Percentiles rank a stretch among this genome's conserved stretches.
Evolutionary conservation across 2,113 vertebrate species (phyloP).

Genomic region (Naja naja): DNA sequence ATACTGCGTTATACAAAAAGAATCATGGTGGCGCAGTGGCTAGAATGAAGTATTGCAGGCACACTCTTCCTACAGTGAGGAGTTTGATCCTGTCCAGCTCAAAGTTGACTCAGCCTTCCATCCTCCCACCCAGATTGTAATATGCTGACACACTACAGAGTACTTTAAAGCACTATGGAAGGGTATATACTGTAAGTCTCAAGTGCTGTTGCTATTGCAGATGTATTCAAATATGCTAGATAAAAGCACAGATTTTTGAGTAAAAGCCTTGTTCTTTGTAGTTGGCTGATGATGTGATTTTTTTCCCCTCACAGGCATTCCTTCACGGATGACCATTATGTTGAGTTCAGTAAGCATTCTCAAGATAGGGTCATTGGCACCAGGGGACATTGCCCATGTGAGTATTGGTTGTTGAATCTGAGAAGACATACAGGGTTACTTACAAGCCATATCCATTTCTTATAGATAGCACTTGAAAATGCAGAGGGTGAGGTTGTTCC

Average conservation of each 20-base stretch:
- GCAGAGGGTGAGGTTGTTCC: background rate
- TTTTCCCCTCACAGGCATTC: slow-evolving; percentile 81
- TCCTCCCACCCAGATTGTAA: background rate
- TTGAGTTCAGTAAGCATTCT: slow-evolving; percentile 99
- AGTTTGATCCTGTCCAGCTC: background rate
- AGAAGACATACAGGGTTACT: background rate
- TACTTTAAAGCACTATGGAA: background rate
- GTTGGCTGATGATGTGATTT: slow-evolving; percentile 39
- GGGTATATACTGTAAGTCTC: background rate
- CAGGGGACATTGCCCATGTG: slow-evolving; percentile 93
- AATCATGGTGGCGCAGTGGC: background rate
- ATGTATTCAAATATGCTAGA: background rate
- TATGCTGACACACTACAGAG: background rate
- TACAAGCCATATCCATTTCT: background rate
- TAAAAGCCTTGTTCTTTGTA: background rate
- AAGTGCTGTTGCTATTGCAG: background rate
- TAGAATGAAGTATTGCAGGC: background rate
- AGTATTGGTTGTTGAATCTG: slow-evolving; percentile 50
- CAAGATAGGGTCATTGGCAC: slow-evolving; percentile 98
- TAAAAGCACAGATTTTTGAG: background rate
- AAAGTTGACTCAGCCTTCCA: background rate
- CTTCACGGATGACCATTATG: slow-evolving; percentile 96
- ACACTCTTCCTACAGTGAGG: background rate
- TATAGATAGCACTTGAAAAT: background rate
- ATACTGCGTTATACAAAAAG: background rate